Base-by-base conservation (phyloP, 2,113 vertebrate genomes). In the Leptosomus discolor region DNA sequence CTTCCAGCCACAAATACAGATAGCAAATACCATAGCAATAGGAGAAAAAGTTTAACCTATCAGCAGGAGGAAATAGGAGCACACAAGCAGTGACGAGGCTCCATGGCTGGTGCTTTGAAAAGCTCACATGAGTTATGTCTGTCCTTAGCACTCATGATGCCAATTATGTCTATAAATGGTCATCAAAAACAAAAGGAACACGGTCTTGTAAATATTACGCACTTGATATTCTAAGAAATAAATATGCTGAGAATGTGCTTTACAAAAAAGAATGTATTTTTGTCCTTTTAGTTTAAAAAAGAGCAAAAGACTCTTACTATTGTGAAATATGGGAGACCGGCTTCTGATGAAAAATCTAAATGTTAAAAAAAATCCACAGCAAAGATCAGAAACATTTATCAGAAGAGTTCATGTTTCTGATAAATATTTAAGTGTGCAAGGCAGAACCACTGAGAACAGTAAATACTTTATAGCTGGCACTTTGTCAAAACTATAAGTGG, bases 401-500 rank as follows among this genome's bases (percentile, higher is more conserved):
- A 96, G 76, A 97, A 96, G 97, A 98, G 98, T 98, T 98, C 98
- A 98, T 97, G 97, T 98, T 98, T 98, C 97, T 98, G 97, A 99
- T 99, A 99, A 98, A 99, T 98, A 98, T 98, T 98, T 98, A 97
- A 98, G 97, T 97, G 97, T 97, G 94, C 41, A 93, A 98, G 96
- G 97, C 97, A 98, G 97, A 98, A 98, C 97, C 97, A 98, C 97
- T 64, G 97, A 98, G 98, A 98, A 98, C 98, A 98, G 98, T 99
- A 99, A 99, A 99, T 99, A 99, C 98, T 99, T 99, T 98, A 98
- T 97, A 98, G 98, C 98, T 98, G 97, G 98, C 98, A 99, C 98
- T 99, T 99, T 99, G 98, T 99, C 99, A 99, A 98, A 98, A 98
- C 97, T 98, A 54, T 98, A 99, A 99, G 99, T 99, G 98, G 98